Conservation (phyloP, 1,140 invertebrate genomes). For the Drosophila pectinifera region DNA sequence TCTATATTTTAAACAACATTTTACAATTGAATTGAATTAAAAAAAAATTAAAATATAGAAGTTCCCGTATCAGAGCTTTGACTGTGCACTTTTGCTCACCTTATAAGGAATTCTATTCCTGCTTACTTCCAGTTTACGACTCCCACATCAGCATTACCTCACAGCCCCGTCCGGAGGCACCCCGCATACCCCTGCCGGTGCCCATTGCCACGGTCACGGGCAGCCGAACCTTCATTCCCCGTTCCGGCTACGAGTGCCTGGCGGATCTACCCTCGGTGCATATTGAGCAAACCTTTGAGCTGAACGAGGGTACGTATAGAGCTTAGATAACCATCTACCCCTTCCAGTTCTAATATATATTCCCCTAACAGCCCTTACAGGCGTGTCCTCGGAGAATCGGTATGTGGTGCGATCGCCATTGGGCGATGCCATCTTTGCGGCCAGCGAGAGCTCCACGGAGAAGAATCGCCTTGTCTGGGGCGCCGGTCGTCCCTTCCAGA, state of each 20-base stretch:
- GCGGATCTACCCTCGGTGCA: constrained; percentile 81
- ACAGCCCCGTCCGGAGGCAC: constrained; percentile 60
- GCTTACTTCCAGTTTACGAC: constrained; percentile 66
- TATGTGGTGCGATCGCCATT: constrained; percentile 88
- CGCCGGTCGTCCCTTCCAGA: constrained; percentile 86
- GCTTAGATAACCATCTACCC: too few relatives aligned
- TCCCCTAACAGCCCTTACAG: constrained; percentile 68
- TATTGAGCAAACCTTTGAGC: constrained; percentile 84
- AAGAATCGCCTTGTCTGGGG: constrained; percentile 87
- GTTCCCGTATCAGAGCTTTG: too few relatives aligned
- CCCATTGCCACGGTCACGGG: constrained; percentile 72
- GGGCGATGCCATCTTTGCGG: constrained; percentile 88
- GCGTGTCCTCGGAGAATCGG: constrained; percentile 87
- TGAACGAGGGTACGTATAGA: constrained; percentile 67
- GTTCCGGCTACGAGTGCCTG: constrained; percentile 77
- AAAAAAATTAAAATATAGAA: too few relatives aligned
- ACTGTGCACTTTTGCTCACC: too few relatives aligned
- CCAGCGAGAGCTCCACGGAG: constrained; percentile 86
- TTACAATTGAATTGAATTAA: neutral
- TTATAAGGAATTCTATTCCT: neutral
- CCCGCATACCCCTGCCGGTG: constrained; percentile 64
- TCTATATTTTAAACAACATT: too few relatives aligned
- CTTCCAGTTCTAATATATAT: too few relatives aligned
- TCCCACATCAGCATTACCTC: constrained; percentile 75
- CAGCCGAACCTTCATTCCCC: constrained; percentile 70